phyloP scores from a whole-genome alignment of 2,113 vertebrate genomes.

The Petrocephalus zakoni region DNA sequence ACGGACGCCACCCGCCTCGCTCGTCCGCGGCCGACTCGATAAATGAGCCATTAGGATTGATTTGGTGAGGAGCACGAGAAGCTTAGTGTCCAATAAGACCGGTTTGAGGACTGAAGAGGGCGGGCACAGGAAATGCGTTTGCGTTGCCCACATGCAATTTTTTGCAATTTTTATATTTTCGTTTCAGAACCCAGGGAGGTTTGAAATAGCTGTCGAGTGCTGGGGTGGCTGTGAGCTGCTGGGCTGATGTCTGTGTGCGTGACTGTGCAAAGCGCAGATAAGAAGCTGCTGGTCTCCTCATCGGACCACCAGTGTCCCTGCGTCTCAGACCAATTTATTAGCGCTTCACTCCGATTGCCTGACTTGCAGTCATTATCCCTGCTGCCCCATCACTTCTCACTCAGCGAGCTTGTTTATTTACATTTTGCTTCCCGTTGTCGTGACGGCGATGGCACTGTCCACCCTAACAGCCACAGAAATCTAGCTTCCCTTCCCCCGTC shows the following conservation, averaged over 20 bases:
- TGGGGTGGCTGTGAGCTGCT: not conserved
- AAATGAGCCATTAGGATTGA: constrained; percentile 24
- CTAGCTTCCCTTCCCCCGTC: not conserved
- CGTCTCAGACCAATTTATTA: not conserved
- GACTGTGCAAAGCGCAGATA: not conserved
- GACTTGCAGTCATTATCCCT: not conserved
- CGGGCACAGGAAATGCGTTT: not conserved
- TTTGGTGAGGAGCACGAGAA: not conserved
- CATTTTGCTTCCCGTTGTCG: not conserved
- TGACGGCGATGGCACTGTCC: not conserved
- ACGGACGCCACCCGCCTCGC: not conserved
- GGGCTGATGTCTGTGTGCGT: not conserved
- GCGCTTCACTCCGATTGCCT: not conserved
- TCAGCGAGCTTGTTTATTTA: not conserved
- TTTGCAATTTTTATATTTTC: not conserved
- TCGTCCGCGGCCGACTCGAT: not conserved
- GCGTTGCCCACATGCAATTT: not conserved
- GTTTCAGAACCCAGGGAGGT: not conserved
- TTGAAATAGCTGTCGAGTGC: not conserved
- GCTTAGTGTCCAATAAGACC: not conserved
- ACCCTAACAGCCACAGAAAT: not conserved
- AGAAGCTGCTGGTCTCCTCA: not conserved
- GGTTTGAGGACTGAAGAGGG: not conserved
- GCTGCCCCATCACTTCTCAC: not conserved
- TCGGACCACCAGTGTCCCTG: not conserved